Percentiles rank a stretch among this genome's conserved stretches.
phyloP scores from a whole-genome alignment of 2,113 vertebrate genomes.

The Rostratula benghalensis region DNA sequence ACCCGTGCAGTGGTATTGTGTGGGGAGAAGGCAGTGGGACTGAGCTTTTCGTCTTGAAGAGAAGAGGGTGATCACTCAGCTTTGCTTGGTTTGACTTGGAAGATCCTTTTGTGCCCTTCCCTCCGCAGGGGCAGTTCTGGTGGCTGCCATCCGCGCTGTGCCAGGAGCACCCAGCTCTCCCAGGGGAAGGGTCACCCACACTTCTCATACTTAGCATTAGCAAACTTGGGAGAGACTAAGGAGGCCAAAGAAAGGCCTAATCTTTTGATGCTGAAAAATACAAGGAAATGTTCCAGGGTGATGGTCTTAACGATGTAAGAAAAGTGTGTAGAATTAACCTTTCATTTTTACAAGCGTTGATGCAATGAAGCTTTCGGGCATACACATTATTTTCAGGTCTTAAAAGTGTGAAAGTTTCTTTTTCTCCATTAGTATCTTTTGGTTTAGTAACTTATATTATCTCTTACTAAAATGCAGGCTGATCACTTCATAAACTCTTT shows the following conservation, averaged over 20 bases:
- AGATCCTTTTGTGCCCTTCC: background rate
- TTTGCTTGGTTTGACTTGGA: background rate
- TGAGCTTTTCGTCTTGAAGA: background rate
- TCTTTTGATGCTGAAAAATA: background rate
- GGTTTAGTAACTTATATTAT: background rate
- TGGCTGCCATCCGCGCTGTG: background rate
- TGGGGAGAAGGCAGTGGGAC: background rate
- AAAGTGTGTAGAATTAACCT: background rate
- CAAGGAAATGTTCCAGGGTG: background rate
- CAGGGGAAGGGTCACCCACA: background rate
- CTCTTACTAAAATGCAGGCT: background rate
- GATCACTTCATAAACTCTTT: background rate
- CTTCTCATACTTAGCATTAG: background rate
- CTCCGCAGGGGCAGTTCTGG: background rate
- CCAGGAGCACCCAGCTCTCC: background rate
- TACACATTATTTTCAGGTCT: background rate
- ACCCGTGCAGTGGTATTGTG: background rate
- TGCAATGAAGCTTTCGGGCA: background rate
- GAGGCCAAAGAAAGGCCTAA: background rate
- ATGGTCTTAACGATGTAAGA: background rate
- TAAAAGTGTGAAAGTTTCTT: background rate
- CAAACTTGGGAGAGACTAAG: background rate
- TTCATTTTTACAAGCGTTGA: background rate
- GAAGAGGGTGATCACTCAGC: background rate
- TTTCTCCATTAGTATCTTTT: background rate